Evolutionary conservation across 2,888 invertebrate species (phyloP), one percentile per base, ranked within the genome.

Genomic region (Hermaeophaga mercurialis): DNA sequence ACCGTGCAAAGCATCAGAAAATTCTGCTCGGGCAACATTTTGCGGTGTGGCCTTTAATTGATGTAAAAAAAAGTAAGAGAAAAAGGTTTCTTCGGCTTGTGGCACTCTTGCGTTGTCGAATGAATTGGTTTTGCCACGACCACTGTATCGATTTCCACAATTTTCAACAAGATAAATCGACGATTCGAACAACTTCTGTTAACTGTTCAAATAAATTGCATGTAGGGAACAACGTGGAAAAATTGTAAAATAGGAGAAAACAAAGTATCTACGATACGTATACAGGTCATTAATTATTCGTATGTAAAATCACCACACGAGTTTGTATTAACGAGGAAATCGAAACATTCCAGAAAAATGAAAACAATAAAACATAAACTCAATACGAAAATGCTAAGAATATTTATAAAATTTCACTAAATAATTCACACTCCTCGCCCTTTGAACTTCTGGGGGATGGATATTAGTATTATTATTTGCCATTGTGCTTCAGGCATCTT

Each of bases 111-210:
- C 26, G 26, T 8, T 8, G 8, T 26, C 26, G 9, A 26, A 26
- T 26, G 9, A 26, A 26, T 9, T 8, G 26, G 2, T 9, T 26
- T 26, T 26, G 9, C 26, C 9, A 31, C 31, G 31, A 11, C 12
- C 12, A n/a, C 12, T 1, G 31, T 39, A 39, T 39, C 39, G 39
- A 39, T 39, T 39, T 39, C 39, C 2, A 3, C 19, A 39, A 39
- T 19, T 39, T 39, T 39, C 39, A 15, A 39, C 19, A 39, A 39
- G 39, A 39, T 19, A 39, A 39, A 39, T 39, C 39, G 39, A 39
- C 39, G 19, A 19, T 19, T 22, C 19, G 19, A 18, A 39, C 39
- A 39, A 39, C 19, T 39, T 22, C 39, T 22, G 39, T 39, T 39
- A 39, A 39, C 22, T 18, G 39, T 18, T 22, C 22, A 22, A 22